Conservation (phyloP, 53 echinoderm and acorn worm species). For the Paracentrotus lividus region DNA sequence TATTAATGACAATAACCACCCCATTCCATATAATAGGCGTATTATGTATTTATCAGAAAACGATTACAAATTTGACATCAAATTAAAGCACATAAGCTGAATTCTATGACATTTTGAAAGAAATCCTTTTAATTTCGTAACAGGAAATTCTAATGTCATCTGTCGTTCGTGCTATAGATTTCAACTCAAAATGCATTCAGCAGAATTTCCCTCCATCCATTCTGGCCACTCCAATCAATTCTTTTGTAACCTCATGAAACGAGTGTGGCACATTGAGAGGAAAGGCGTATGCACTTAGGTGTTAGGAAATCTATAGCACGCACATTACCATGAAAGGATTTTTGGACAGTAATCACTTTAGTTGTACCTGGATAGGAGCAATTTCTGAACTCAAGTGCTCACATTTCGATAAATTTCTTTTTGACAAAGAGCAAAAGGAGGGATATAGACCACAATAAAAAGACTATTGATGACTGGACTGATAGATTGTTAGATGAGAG, state of each 20-base stretch:
- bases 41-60: background rate
- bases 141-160: background rate
- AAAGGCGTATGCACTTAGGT: constrained; percentile 11
- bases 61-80: background rate
- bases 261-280: constrained; percentile 4
- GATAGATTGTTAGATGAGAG: too few species aligned
- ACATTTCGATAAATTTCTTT: background rate
- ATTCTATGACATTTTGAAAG: background rate
- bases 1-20: too few species aligned
- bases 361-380: background rate
- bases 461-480: too few species aligned
- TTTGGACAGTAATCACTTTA: background rate
- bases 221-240: constrained; percentile 17
- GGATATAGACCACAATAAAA: background rate
- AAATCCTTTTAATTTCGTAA: background rate
- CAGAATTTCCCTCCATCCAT: background rate
- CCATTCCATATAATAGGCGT: too few species aligned
- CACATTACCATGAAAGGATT: constrained; percentile 10
- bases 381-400: background rate
- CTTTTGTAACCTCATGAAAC: background rate
- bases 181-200: constrained; percentile 10
- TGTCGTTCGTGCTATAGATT: constrained; percentile 20
- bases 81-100: background rate
- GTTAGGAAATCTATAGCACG: constrained; percentile 36
- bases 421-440: background rate